phyloP scores from a whole-genome alignment of 2,797 vertebrate species.

The Lindbergichthys nudifrons region DNA sequence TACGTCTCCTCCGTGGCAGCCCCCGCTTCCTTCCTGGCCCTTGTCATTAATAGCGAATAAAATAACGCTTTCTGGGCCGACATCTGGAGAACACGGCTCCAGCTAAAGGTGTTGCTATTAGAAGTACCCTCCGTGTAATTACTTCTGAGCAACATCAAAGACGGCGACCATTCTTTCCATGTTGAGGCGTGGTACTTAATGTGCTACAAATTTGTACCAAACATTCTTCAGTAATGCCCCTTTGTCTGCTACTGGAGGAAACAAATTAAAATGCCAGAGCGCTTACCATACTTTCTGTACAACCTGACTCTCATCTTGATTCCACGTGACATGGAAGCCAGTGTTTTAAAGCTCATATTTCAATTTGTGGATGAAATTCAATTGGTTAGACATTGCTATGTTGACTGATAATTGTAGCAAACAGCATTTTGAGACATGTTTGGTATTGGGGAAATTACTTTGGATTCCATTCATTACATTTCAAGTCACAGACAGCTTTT shows the following conservation, averaged over 20 bases:
- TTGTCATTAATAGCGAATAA: slow-evolving; percentile 81
- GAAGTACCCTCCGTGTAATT: slow-evolving; percentile 71
- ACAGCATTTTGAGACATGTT: no score
- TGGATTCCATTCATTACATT: no score
- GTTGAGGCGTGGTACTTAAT: slow-evolving; percentile 42
- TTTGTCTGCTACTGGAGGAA: slow-evolving; percentile 63
- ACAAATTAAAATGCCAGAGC: slow-evolving; percentile 1
- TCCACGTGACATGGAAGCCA: neutral
- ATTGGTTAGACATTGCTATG: no score
- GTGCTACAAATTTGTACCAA: slow-evolving; percentile 57
- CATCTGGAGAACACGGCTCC: slow-evolving; percentile 77
- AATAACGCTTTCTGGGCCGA: slow-evolving; percentile 60
- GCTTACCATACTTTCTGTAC: slow-evolving; percentile 4
- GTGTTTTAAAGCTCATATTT: neutral
- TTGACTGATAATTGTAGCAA: no score
- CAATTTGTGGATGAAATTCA: neutral
- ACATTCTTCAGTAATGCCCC: slow-evolving; percentile 50
- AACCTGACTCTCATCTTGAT: neutral
- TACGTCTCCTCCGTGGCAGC: slow-evolving; percentile 42
- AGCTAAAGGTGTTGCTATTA: slow-evolving; percentile 67
- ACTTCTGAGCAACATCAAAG: slow-evolving; percentile 71
- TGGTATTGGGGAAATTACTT: no score
- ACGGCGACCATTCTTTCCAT: slow-evolving; percentile 66
- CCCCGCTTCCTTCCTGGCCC: slow-evolving; percentile 69
- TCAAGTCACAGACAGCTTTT: no score